Percentiles rank a stretch among this genome's conserved stretches.
phyloP scores from a whole-genome alignment of 2,888 invertebrate species.

The Onthophagus sagittarius region DNA sequence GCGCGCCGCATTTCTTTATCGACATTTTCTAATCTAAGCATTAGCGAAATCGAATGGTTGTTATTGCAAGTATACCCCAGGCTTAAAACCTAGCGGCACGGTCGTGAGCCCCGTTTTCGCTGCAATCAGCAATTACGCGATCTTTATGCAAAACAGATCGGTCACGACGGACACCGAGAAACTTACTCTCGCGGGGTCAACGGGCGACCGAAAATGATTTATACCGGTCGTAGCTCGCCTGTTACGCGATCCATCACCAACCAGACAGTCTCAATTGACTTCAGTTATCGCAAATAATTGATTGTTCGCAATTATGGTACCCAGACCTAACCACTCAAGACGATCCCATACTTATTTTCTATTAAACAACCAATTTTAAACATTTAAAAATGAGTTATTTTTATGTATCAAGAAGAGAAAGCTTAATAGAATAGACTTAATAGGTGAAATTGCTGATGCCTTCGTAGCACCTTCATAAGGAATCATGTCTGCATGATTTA shows the following conservation, averaged over 20 bases:
- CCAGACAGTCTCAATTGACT: not conserved
- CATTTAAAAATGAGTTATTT: too few relatives aligned
- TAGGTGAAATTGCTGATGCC: too few relatives aligned
- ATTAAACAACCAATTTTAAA: not conserved
- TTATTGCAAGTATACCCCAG: not conserved
- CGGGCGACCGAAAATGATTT: not conserved
- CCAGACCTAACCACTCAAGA: not conserved
- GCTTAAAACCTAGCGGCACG: not conserved
- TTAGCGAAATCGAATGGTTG: not conserved
- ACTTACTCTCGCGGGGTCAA: not conserved
- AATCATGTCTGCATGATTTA: too few relatives aligned
- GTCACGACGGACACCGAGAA: slow-evolving; percentile 11
- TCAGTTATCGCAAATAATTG: not conserved
- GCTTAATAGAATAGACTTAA: too few relatives aligned
- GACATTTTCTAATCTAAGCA: not conserved
- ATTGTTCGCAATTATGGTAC: not conserved
- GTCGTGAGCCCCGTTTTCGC: not conserved
- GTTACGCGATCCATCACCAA: not conserved
- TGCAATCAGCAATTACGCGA: slow-evolving; percentile 7
- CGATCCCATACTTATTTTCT: not conserved
- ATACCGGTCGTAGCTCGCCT: not conserved
- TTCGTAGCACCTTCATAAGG: too few relatives aligned
- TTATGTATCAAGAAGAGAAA: too few relatives aligned
- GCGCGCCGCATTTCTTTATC: not conserved
- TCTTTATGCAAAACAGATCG: slow-evolving; percentile 6